Percentiles rank a stretch among this genome's conserved stretches.
Conservation (phyloP, 2,888 invertebrate species). For the Epsilonema sp. region DNA sequence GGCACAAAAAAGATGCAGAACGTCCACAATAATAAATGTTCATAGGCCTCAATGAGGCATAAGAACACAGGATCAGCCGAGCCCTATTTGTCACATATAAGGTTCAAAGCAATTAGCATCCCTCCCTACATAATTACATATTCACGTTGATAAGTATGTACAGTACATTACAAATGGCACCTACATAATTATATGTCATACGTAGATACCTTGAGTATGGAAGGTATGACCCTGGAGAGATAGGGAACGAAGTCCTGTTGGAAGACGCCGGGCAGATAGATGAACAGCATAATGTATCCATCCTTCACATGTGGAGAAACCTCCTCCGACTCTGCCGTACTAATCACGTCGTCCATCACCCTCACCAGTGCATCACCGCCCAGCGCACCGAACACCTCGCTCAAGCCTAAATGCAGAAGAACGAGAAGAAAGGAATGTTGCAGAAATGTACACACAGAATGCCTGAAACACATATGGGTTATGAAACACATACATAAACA, state of each 20-base stretch:
- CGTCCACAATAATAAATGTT: background rate
- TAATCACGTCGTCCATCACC: conserved; percentile 55
- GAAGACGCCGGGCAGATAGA: conserved; percentile 94
- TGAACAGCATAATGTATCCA: conserved; percentile 99
- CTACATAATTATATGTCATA: no score
- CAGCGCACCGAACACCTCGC: conserved; percentile 85
- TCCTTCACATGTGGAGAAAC: conserved; percentile 78
- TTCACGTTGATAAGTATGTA: no score
- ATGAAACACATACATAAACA: no score
- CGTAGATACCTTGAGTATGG: conserved; percentile 61
- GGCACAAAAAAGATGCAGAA: background rate
- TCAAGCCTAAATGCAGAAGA: conserved; percentile 41
- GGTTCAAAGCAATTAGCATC: no score
- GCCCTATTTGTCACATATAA: no score
- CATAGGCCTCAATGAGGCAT: background rate
- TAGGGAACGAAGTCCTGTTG: conserved; percentile 84
- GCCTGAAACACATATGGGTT: background rate
- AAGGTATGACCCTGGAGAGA: conserved; percentile 85
- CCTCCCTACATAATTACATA: no score
- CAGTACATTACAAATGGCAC: no score
- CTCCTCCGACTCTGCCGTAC: conserved; percentile 23
- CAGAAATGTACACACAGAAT: background rate
- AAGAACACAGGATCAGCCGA: no score
- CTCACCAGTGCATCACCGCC: conserved; percentile 83
- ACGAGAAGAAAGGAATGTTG: conserved; percentile 10